Conservation (phyloP, 2,797 vertebrate genomes). For the Sebastes diploproa region DNA sequence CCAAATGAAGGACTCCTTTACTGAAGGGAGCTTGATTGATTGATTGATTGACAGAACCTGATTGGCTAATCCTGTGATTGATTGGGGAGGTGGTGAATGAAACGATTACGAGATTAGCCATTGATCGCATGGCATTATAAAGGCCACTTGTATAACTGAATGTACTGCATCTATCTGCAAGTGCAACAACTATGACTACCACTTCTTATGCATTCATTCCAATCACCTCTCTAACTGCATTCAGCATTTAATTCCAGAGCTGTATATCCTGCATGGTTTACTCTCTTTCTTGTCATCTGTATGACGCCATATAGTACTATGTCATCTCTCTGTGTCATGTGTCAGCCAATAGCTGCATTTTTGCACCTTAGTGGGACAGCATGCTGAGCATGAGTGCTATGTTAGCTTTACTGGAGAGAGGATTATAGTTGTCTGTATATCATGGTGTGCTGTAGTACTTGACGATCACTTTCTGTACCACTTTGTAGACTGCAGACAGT, state of each 20-base stretch:
- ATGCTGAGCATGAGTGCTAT: conserved; percentile 78
- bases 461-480: conserved; percentile 48
- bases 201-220: conserved; percentile 81
- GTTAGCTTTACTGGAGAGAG: conserved; percentile 66
- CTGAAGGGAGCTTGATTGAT: conserved; percentile 64
- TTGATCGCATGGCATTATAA: conserved; percentile 79
- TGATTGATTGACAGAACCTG: conserved; percentile 58
- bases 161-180: conserved; percentile 81
- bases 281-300: conserved; percentile 78
- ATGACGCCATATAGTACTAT: conserved; percentile 74
- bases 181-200: conserved; percentile 79
- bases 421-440: conserved; percentile 55
- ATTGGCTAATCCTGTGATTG: conserved; percentile 80
- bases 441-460: conserved; percentile 49
- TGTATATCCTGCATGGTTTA: conserved; percentile 82
- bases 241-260: conserved; percentile 76
- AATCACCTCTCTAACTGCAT: conserved; percentile 84
- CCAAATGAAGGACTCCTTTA: conserved; percentile 70
- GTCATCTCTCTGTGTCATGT: conserved; percentile 78
- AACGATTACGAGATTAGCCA: conserved; percentile 74
- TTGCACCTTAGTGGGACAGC: conserved; percentile 75
- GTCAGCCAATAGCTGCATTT: conserved; percentile 75
- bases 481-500: conserved; percentile 51
- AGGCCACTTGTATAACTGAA: conserved; percentile 78
- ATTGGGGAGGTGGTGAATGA: conserved; percentile 79